phyloP scores from a whole-genome alignment of 2,113 vertebrate genomes.

The Opisthocomus hoazin region DNA sequence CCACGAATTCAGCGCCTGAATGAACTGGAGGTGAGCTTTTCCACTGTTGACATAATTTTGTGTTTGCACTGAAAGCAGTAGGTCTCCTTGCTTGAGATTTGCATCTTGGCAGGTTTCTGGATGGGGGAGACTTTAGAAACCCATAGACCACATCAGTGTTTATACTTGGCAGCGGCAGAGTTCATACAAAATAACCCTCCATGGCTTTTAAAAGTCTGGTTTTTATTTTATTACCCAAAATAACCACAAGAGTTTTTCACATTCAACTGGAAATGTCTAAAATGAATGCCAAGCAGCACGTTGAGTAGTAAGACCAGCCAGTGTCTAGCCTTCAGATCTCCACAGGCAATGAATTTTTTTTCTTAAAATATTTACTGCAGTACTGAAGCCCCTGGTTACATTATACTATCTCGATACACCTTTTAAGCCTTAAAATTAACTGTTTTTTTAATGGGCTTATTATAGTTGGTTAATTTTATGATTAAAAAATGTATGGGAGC shows the following conservation, averaged over 20 bases:
- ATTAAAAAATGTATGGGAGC: background rate
- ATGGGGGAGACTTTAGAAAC: background rate
- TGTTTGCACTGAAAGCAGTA: background rate
- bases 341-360: background rate
- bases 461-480: background rate
- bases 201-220: background rate
- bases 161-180: background rate
- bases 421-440: background rate
- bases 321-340: slow-evolving; percentile 6
- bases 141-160: background rate
- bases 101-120: slow-evolving; percentile 6
- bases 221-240: slow-evolving; percentile 33
- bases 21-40: slow-evolving; percentile 89
- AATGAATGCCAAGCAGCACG: slow-evolving; percentile 1
- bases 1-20: slow-evolving; percentile 94
- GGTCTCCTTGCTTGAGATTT: background rate
- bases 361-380: background rate
- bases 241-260: slow-evolving; percentile 23
- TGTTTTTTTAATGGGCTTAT: background rate
- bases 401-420: background rate
- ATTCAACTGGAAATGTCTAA: slow-evolving; percentile 6
- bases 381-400: background rate
- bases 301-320: slow-evolving; percentile 25
- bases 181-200: slow-evolving; percentile 12
- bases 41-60: background rate